Conservation (phyloP, 2,888 invertebrate genomes). For the Spatulosminthurus flaviceps region DNA sequence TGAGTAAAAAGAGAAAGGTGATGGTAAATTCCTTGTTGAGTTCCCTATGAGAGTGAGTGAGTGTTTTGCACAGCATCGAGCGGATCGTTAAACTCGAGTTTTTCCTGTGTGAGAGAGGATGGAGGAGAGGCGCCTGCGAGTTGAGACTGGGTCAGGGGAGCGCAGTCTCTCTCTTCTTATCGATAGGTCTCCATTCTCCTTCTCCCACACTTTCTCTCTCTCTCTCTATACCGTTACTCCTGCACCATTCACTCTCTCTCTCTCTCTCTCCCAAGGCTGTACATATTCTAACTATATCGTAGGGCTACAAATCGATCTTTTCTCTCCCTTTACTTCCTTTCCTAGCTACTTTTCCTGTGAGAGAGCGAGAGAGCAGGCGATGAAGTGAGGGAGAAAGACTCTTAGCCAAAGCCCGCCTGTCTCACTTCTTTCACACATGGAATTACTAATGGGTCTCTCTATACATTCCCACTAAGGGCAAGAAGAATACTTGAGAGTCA, state of each 20-base stretch:
- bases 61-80: conserved; percentile 25
- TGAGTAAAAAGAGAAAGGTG: conserved; percentile 18
- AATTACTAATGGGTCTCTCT: not conserved
- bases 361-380: not conserved
- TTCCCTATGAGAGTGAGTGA: conserved; percentile 14
- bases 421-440: conserved; percentile 9
- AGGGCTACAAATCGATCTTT: conserved; percentile 8
- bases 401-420: not conserved
- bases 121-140: conserved; percentile 57
- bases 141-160: conserved; percentile 57
- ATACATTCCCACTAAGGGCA: not conserved
- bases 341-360: not conserved
- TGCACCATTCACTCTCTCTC: not conserved
- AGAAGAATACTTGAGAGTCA: not conserved
- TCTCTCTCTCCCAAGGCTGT: not conserved
- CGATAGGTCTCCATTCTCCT: conserved; percentile 7
- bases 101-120: not conserved
- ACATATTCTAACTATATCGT: not conserved
- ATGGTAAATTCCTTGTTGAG: conserved; percentile 30
- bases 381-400: not conserved
- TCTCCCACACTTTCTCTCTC: conserved; percentile 6
- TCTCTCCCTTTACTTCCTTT: conserved; percentile 1
- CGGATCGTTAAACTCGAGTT: conserved; percentile 18
- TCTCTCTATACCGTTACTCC: not conserved
- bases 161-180: conserved; percentile 43